Conservation (phyloP, 2,797 vertebrate genomes). For the Manis pentadactyla region DNA sequence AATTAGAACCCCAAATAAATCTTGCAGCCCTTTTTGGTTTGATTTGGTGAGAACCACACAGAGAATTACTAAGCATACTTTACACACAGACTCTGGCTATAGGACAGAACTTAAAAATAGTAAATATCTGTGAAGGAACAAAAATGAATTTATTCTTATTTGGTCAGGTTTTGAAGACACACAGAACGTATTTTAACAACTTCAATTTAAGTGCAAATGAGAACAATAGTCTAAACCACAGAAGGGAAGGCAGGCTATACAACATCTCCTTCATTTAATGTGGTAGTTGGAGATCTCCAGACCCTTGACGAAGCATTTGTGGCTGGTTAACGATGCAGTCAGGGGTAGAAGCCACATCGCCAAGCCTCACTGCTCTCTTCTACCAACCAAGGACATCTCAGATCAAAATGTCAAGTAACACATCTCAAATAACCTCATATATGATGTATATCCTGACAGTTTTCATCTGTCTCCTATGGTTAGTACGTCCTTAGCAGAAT, state of each 20-base stretch:
- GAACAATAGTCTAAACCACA: not conserved
- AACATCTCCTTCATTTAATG: not conserved
- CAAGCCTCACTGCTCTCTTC: not conserved
- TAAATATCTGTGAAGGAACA: not conserved
- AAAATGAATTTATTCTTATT: not conserved
- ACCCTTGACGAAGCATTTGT: not conserved
- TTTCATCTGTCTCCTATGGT: not conserved
- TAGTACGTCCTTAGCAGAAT: not conserved
- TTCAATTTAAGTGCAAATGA: not conserved
- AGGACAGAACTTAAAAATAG: not conserved
- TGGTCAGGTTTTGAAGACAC: not conserved
- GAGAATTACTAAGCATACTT: not conserved
- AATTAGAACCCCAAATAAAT: not conserved
- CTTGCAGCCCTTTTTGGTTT: not conserved
- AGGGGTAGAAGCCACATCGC: not conserved
- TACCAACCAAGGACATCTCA: not conserved
- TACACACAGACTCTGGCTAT: not conserved
- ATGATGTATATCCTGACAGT: not conserved
- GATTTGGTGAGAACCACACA: not conserved
- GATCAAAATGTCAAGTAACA: not conserved
- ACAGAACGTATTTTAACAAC: constrained; percentile 4
- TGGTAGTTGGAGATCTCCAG: not conserved
- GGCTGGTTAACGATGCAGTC: not conserved
- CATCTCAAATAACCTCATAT: not conserved
- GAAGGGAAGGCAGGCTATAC: not conserved